Base-by-base conservation (phyloP, 2,113 vertebrate genomes). In the Sinocyclocheilus maitianheensis region DNA sequence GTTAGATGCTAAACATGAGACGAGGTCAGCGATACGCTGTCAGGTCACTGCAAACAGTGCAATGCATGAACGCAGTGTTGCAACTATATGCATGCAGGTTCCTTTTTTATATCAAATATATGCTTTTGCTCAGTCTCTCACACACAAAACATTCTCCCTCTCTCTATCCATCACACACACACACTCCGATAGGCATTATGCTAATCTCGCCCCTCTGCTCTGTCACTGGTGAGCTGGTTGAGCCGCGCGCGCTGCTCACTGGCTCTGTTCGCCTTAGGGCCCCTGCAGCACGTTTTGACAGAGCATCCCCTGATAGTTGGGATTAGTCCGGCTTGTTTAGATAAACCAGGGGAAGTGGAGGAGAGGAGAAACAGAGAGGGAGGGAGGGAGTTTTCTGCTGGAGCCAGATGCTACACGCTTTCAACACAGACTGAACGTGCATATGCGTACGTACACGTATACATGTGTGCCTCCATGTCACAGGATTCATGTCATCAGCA, bases 251-350 rank as follows among this genome's bases (percentile, higher is more conserved):
- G 94, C 96, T 95, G 96, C 97, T 97, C 96, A 94, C 96, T 94
- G 96, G 95, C 94, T 96, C 95, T 95, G 96, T 97, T 98, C 96
- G 98, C 98, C 98, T 99, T 96, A 96, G 97, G 98, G 97, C 97
- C 96, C 67, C 96, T 96, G 97, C 96, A 96, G 97, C 96, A 97
- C 97, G 96, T 98, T 99, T 98, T 98, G 98, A 99, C 97, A 99
- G 97, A 96, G 96, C 94, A 96, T 97, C 96, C 98, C 97, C 97
- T 95, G 98, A 98, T 97, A 98, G 96, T 97, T 98, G 95, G 97
- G 98, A 99, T 99, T 99, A 99, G 97, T 97, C 95, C 95, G 96
- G 97, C 97, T 97, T 99, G 97, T 99, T 99, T 99, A 97, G 97
- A 97, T 98, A 98, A 98, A 99, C 97, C 97, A 96, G 96, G 90